Evolutionary conservation across 2,888 invertebrate genomes (phyloP).

Genomic region (Spodoptera littoralis): DNA sequence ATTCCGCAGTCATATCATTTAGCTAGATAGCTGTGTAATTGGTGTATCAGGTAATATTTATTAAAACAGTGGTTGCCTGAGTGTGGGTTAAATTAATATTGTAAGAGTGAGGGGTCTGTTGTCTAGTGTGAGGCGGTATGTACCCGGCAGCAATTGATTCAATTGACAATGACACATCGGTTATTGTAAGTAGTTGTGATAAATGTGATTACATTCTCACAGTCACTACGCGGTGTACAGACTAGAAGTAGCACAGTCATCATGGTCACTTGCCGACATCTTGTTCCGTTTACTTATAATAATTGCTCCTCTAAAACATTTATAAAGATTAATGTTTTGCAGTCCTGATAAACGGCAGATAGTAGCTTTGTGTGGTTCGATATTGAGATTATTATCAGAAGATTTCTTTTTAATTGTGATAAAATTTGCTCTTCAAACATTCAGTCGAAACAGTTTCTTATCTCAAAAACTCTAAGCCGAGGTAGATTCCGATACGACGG

Average conservation of each 20-base stretch:
- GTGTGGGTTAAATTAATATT: neutral
- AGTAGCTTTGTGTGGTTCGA: conserved; percentile 16
- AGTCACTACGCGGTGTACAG: neutral
- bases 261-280: too few species aligned
- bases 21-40: too few species aligned
- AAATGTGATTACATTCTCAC: conserved; percentile 1
- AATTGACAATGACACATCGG: conserved; percentile 53
- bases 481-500: too few species aligned
- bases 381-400: conserved; percentile 29
- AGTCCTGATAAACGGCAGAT: conserved; percentile 23
- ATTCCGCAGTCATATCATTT: too few species aligned
- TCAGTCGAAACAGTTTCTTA: conserved; percentile 4
- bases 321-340: conserved; percentile 8
- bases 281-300: too few species aligned
- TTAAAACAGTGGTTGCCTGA: neutral
- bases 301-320: too few species aligned
- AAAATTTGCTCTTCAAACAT: conserved; percentile 3
- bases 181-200: conserved; percentile 34
- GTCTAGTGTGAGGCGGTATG: neutral
- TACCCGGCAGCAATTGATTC: conserved; percentile 52
- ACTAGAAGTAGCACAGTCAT: too few species aligned
- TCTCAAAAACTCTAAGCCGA: neutral
- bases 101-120: neutral
- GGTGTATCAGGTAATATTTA: neutral
- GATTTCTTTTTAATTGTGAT: conserved; percentile 32